Conservation (phyloP, 2,113 vertebrate species). For the Hippocampus comes region DNA sequence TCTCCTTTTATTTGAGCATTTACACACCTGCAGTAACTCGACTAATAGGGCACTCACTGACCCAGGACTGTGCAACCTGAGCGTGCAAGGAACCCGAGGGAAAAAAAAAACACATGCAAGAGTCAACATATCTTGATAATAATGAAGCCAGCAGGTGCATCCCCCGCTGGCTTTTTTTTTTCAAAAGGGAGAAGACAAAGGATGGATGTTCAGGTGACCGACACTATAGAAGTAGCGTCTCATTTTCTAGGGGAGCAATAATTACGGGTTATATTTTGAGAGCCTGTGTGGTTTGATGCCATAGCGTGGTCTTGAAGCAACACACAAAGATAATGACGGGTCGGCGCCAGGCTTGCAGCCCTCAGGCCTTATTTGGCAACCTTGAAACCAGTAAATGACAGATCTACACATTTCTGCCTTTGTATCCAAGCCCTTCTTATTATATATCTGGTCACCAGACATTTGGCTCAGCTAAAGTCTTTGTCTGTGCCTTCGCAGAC, state of each 20-base stretch:
- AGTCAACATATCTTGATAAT: conserved; percentile 12
- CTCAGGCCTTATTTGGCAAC: conserved; percentile 19
- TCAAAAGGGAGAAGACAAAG: conserved; percentile 23
- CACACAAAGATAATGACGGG: conserved; percentile 18
- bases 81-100: conserved; percentile 32
- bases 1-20: conserved; percentile 41
- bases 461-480: background rate
- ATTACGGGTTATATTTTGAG: conserved; percentile 43
- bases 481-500: conserved; percentile 8
- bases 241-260: conserved; percentile 18
- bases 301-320: conserved; percentile 16
- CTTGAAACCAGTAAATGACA: conserved; percentile 29
- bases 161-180: conserved; percentile 15
- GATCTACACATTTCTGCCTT: conserved; percentile 11
- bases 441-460: conserved; percentile 11
- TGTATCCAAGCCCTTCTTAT: conserved; percentile 12
- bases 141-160: conserved; percentile 46
- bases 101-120: conserved; percentile 6
- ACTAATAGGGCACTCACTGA: conserved; percentile 18
- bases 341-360: conserved; percentile 14
- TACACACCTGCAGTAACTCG: conserved; percentile 56
- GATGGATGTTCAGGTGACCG: conserved; percentile 13
- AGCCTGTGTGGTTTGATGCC: conserved; percentile 36
- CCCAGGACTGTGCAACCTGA: conserved; percentile 39
- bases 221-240: conserved; percentile 11